phyloP scores from a whole-genome alignment of 1,140 invertebrate genomes.

The Panagrolaimus sp. region DNA sequence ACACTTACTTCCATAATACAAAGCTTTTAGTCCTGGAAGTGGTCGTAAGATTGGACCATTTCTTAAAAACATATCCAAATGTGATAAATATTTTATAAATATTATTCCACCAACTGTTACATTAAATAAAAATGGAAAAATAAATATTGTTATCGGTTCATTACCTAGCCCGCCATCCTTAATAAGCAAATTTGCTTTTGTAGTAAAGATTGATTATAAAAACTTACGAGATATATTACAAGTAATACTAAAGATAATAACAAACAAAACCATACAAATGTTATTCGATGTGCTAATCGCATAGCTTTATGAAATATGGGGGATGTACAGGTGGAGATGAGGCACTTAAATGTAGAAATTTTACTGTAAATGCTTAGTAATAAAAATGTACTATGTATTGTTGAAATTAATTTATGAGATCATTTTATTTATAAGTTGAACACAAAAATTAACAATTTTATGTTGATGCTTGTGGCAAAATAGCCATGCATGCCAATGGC shows the following conservation, averaged over 20 bases:
- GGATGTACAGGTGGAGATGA: too few species aligned
- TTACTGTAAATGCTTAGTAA: too few species aligned
- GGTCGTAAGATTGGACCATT: neutral
- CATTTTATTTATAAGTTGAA: too few species aligned
- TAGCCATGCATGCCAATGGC: too few species aligned
- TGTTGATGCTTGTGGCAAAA: too few species aligned
- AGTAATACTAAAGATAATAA: neutral
- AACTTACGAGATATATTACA: slow-evolving; percentile 8
- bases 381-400: too few species aligned
- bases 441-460: too few species aligned
- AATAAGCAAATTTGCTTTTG: neutral
- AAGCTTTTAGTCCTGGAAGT: neutral
- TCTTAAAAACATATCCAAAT: too few species aligned
- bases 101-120: neutral
- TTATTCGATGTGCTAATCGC: neutral
- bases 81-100: too few species aligned
- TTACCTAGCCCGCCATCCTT: neutral
- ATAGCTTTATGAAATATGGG: neutral
- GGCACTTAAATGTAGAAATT: too few species aligned
- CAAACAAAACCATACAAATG: neutral
- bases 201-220: neutral
- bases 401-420: too few species aligned
- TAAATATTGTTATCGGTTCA: neutral
- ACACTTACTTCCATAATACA: neutral
- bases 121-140: neutral